These are phyloP conservation scores for Lasioglossum villosulum DNA, from an alignment of 2,888 invertebrate genomes.

Conservation along the genomic window DNA sequence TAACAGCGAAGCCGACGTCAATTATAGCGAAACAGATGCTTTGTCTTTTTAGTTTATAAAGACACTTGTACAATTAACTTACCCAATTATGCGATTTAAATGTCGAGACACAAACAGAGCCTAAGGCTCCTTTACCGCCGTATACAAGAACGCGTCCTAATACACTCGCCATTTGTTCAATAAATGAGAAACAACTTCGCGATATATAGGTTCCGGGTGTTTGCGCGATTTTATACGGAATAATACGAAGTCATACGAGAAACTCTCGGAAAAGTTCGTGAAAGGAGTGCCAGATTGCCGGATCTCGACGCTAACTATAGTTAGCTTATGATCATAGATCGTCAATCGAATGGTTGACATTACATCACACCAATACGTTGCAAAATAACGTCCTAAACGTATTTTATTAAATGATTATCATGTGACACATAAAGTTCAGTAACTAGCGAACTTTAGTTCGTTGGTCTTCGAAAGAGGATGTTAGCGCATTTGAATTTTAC, in stretches of 20 bases:
- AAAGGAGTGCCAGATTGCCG: constrained; percentile 67
- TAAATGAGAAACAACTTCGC: constrained; percentile 61
- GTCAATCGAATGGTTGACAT: constrained; percentile 9
- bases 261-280: constrained; percentile 67
- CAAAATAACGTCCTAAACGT: neutral
- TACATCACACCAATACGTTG: neutral
- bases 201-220: constrained; percentile 54
- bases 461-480: neutral
- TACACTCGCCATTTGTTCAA: constrained; percentile 84
- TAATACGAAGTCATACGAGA: constrained; percentile 62
- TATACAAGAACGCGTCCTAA: constrained; percentile 94
- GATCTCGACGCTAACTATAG: constrained; percentile 62
- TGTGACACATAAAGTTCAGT: neutral
- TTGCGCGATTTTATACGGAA: constrained; percentile 65
- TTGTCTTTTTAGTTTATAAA: neutral
- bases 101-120: constrained; percentile 93
- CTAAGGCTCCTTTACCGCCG: constrained; percentile 98
- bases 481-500: neutral
- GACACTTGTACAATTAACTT: constrained; percentile 78
- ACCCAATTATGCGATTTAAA: constrained; percentile 96
- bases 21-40: constrained; percentile 3
- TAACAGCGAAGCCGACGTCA: neutral
- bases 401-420: neutral
- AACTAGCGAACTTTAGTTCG: neutral
- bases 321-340: constrained; percentile 46